Evolutionary conservation across 1,140 invertebrate species (phyloP), one percentile per base, ranked within the genome.

Genomic region (Gryllus bimaculatus): DNA sequence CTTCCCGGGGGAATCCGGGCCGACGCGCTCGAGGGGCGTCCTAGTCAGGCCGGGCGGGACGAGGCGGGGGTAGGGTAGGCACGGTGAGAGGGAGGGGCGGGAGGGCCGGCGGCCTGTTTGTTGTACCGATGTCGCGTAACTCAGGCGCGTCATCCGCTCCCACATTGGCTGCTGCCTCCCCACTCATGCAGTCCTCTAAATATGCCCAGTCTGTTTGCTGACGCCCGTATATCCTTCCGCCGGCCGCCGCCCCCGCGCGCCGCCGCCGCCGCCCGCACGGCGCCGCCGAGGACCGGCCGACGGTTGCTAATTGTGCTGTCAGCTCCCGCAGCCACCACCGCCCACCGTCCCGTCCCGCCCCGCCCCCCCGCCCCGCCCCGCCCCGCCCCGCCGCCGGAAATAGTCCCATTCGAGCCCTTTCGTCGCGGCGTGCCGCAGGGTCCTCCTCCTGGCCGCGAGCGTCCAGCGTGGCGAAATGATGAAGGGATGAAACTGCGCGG

Each of bases 121-220:
- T n/a, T 66, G 54, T 66, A 66, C 54, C 18, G 54, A 66, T 66
- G 54, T 66, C 54, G 54, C 54, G 54, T 66, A 66, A 66, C 54
- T 66, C 54, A 66, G 54, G 54, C 54, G 54, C 54, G 54, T 66
- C 54, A 66, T 66, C n/a, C 54, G 54, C 54, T 66, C 54, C 54
- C 54, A 66, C 54, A 66, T 66, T 8, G 49, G 10, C 2, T 18
- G 54, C 54, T 10, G 18, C 10, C 49, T 66, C 54, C 54, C 2
- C 54, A 1, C 2, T 66, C 54, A 66, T 66, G 54, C 54, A 66
- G 54, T 66, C 54, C 54, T 66, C 54, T 66, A 66, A 66, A 66
- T 66, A 66, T 66, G 54, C 54, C 54, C 10, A 10, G 54, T 66
- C 54, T 66, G 54, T 66, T 66, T 66, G 54, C 54, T 66, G 10